Base-by-base conservation (phyloP, 2,888 invertebrate species). In the Neuroscelio doddi region DNA sequence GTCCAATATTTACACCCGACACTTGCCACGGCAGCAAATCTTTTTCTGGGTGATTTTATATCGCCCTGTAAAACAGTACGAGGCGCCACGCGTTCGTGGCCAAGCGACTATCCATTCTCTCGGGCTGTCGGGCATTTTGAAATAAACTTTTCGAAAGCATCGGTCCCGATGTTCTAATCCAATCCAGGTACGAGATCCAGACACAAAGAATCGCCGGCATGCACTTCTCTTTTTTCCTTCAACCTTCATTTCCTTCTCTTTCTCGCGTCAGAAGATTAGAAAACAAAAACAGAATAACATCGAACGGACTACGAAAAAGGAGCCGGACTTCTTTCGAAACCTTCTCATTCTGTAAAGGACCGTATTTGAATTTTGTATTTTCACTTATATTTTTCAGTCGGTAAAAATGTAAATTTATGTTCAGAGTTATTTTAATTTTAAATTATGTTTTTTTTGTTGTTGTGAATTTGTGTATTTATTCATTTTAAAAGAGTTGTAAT, bases 221-320 rank as follows among this genome's bases (percentile, higher is more conserved):
- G 12, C 26, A 16, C 39, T 50, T 27, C 41, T 24, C 53, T 41
- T 49, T 47, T 52, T 30, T 45, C 49, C 39, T 36, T 53, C 56
- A 16, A 9, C 58, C 44, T 51, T 30, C 24, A 49, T 49, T 59
- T 41, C 30, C 32, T 49, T 57, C 27, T 61, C 41, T 64, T 55
- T 16, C 17, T 16, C 44, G 16, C 38, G 8, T 26, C 8, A n/a
- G 26, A 15, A 26, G 17, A 8, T 45, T 29, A 16, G 36, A n/a
- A 34, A 34, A 16, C 26, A 16, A 34, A 4, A 8, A 7, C 26
- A 26, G 26, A 4, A 4, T 7, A 8, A 8, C 26, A 26, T 8
- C 8, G 4, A 26, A 26, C 26, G 26, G 8, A n/a, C n/a, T n/a
- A n/a, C n/a, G n/a, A n/a, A n/a, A n/a, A n/a, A n/a, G n/a, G n/a